Evolutionary conservation across 2,888 invertebrate genomes (phyloP).

Genomic region (Pteria penguin): DNA sequence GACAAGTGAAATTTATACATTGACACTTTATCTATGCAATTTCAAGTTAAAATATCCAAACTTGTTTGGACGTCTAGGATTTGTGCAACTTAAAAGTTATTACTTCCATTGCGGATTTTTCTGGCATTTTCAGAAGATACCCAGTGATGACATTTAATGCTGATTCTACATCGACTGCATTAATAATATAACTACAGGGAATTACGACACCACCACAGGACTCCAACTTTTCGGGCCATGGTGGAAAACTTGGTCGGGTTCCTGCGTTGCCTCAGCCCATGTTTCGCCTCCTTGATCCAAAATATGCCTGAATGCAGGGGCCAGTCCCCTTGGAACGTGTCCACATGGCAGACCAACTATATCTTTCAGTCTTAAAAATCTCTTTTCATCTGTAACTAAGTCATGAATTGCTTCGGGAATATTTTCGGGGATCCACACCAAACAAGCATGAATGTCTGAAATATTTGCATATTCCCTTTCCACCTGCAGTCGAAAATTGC

Average conservation of each 20-base stretch:
- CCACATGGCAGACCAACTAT: slow-evolving; percentile 31
- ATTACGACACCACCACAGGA: slow-evolving; percentile 29
- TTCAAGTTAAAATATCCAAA: too few species aligned
- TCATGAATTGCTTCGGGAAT: background rate
- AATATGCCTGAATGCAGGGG: slow-evolving; percentile 10
- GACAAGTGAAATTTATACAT: too few species aligned
- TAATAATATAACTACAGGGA: slow-evolving; percentile 20
- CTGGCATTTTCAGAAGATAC: too few species aligned
- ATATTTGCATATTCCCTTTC: slow-evolving; percentile 35
- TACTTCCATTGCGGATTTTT: background rate
- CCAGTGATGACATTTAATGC: background rate
- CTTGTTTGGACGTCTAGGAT: too few species aligned
- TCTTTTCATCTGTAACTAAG: slow-evolving; percentile 21
- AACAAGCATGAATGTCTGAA: slow-evolving; percentile 28
- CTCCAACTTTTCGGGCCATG: slow-evolving; percentile 18
- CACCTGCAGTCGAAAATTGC: background rate
- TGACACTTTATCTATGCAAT: too few species aligned
- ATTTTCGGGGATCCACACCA: slow-evolving; percentile 30
- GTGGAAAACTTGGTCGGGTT: slow-evolving; percentile 23
- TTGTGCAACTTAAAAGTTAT: too few species aligned
- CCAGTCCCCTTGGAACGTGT: slow-evolving; percentile 23
- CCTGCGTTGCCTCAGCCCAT: background rate
- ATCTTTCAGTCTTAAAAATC: background rate
- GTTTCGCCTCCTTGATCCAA: slow-evolving; percentile 22
- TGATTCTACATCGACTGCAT: background rate